phyloP scores from a whole-genome alignment of 2,888 invertebrate species.

The Agonopterix heracliana region DNA sequence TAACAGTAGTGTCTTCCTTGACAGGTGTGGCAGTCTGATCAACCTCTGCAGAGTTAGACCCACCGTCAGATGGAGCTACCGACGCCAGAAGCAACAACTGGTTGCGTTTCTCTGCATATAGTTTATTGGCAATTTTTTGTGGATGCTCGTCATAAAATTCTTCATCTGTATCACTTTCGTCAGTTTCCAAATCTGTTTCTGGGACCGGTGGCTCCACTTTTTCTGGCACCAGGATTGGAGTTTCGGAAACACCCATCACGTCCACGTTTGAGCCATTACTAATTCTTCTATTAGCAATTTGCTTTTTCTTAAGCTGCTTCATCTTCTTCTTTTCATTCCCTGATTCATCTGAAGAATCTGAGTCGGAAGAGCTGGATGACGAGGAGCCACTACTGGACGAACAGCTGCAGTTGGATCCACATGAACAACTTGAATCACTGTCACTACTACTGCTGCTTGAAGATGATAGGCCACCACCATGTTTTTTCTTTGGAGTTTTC shows the following conservation, averaged over 20 bases:
- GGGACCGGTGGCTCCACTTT: conserved; percentile 79
- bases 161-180: conserved; percentile 90
- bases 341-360: conserved; percentile 63
- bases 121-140: conserved; percentile 82
- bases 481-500: conserved; percentile 59
- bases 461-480: conserved; percentile 67
- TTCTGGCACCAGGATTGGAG: conserved; percentile 60
- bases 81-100: conserved; percentile 79
- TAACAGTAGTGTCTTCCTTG: conserved; percentile 66
- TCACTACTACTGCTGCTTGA: conserved; percentile 87
- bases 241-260: conserved; percentile 70
- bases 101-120: conserved; percentile 84
- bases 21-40: conserved; percentile 81
- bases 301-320: conserved; percentile 49
- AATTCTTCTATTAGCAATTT: conserved; percentile 48
- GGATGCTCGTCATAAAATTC: conserved; percentile 92
- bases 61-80: conserved; percentile 77
- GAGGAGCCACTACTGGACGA: conserved; percentile 83
- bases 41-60: conserved; percentile 74
- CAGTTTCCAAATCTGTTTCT: conserved; percentile 90
- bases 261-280: conserved; percentile 73
- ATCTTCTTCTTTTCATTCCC: conserved; percentile 61
- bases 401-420: conserved; percentile 90
- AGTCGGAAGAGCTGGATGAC: conserved; percentile 76
- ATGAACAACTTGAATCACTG: conserved; percentile 85